Conservation (phyloP, 2,797 vertebrate species). For the Simalia tracyae region DNA sequence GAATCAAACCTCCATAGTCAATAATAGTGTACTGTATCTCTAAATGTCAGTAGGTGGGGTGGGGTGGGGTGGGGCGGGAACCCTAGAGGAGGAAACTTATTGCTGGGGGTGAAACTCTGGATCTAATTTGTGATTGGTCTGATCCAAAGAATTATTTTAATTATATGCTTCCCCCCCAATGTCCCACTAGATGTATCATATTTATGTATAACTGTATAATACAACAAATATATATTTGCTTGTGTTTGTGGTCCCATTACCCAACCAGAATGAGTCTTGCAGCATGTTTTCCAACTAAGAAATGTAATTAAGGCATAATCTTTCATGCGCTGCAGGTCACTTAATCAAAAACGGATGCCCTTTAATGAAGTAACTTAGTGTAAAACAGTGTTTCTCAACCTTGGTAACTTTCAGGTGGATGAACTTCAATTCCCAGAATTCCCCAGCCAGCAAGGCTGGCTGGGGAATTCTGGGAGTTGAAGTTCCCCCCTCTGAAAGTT, state of each 20-base stretch:
- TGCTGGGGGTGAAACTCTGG: not conserved
- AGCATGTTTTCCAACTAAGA: not conserved
- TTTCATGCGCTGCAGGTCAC: not conserved
- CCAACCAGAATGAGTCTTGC: not conserved
- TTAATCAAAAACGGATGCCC: not conserved
- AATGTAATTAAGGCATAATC: not conserved
- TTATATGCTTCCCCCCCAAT: not conserved
- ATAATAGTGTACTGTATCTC: not conserved
- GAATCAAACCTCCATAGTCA: not conserved
- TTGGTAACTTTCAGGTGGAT: not conserved
- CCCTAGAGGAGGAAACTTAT: not conserved
- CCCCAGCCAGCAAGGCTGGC: no score
- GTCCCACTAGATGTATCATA: not conserved
- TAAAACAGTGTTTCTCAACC: not conserved
- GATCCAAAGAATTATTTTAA: not conserved
- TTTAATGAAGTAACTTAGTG: not conserved
- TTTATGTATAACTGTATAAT: not conserved
- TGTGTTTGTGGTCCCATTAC: not conserved
- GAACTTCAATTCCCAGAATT: not conserved
- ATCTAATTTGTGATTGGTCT: not conserved
- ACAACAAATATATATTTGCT: not conserved
- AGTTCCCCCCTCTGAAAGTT: not conserved
- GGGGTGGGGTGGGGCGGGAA: no score
- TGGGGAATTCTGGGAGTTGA: not conserved
- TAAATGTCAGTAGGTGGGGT: not conserved